These are phyloP conservation scores for Metacarcinus magister DNA, from an alignment of 2,888 invertebrate genomes.

Conservation along the genomic window DNA sequence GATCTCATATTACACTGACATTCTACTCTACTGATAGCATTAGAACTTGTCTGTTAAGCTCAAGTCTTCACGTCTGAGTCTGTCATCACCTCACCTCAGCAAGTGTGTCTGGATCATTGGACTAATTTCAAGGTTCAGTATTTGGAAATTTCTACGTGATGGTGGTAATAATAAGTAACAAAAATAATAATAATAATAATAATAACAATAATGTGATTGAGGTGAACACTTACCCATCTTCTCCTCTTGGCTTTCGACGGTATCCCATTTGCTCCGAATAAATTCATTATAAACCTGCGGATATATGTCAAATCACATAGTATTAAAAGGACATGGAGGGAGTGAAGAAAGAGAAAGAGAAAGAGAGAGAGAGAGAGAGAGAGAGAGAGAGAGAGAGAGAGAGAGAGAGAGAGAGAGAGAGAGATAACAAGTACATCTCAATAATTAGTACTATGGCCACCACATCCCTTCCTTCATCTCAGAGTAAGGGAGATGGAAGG, in stretches of 20 bases:
- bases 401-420: not conserved
- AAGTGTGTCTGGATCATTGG: not conserved
- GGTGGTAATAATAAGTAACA: no score
- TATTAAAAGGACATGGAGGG: constrained; percentile 60
- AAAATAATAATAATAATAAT: not conserved
- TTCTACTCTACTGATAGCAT: no score
- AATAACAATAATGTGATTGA: not conserved
- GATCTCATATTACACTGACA: no score
- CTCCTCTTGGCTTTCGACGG: constrained; percentile 90
- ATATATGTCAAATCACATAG: constrained; percentile 78
- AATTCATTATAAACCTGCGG: constrained; percentile 82
- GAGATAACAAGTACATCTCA: not conserved
- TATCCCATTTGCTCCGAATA: constrained; percentile 92
- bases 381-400: not conserved
- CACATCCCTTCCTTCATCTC: no score
- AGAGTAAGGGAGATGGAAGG: not conserved
- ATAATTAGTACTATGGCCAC: not conserved
- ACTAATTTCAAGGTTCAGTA: not conserved
- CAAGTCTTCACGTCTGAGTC: not conserved
- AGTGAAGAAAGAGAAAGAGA: not conserved
- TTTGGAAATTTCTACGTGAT: not conserved
- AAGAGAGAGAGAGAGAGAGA: not conserved
- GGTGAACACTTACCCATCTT: constrained; percentile 90
- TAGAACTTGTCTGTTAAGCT: not conserved
- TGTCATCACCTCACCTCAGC: not conserved